Base-by-base conservation (phyloP, 2,797 vertebrate genomes). In the Thripadectes ignobilis region DNA sequence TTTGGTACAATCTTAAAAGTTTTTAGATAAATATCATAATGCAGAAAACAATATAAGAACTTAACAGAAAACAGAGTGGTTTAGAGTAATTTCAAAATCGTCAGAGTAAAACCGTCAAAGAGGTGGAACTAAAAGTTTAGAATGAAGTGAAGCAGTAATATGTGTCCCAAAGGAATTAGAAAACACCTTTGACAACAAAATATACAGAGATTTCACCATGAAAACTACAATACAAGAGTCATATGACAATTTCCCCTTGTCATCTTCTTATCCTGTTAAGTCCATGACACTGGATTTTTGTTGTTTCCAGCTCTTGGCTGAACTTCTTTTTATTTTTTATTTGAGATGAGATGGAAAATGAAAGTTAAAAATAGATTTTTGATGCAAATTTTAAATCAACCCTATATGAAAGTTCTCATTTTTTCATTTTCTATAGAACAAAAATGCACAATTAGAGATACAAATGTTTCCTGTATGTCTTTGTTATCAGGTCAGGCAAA, bases 371-470 rank as follows among this genome's bases (percentile, higher is more conserved):
- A 34, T 14, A 43, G 17, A 24, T 66, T 41, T 74, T 67, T 72
- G 1, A 52, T 49, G 29, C 21, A 45, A 6, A 29, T 69, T 62
- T 79, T 68, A 43, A 41, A 72, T 39, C 12, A 57, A 4, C 41
- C 2, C 1, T 49, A 4, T 49, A 63, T n/a, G 8, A 5, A 85
- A 72, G 12, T 69, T 10, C 3, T 73, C 0, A 3, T 46, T 4
- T 51, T 68, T 68, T 61, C 48, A 0, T 69, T 77, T 86, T 8
- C 10, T 52, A 1, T 57, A 77, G 6, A 71, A 67, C 1, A 63
- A 24, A 29, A 86, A 67, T 14, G 6, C 15, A 76, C 21, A 58
- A 14, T 43, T 26, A 41, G 10, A 10, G 7, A 26, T 57, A 49
- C 9, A 43, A 17, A 30, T 15, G 5, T 84, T 58, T 78, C 10